Percentiles rank a stretch among this genome's conserved stretches.
phyloP scores from a whole-genome alignment of 2,888 invertebrate genomes.

The Marronus borbonicus region DNA sequence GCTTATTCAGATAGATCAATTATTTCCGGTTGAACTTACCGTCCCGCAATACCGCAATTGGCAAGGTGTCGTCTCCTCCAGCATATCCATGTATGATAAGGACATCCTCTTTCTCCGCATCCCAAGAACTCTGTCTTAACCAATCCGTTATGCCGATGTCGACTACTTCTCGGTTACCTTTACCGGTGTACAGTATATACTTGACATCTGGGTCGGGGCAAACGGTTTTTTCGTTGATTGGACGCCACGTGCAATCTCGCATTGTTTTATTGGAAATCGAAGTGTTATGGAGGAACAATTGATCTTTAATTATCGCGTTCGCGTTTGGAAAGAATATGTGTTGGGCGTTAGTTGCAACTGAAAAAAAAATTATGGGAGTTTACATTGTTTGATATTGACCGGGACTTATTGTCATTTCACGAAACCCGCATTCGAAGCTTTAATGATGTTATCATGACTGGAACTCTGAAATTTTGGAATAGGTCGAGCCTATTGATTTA shows the following conservation, averaged over 20 bases:
- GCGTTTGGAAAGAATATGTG: constrained; percentile 45
- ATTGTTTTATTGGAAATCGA: constrained; percentile 75
- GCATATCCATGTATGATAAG: constrained; percentile 85
- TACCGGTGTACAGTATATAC: constrained; percentile 78
- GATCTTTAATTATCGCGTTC: constrained; percentile 72
- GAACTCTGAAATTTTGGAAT: no score
- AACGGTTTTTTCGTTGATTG: constrained; percentile 76
- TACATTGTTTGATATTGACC: no score
- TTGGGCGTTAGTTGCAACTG: constrained; percentile 36
- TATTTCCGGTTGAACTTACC: constrained; percentile 69
- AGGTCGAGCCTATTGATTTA: no score
- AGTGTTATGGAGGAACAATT: constrained; percentile 76
- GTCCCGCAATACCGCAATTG: constrained; percentile 82
- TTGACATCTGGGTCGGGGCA: constrained; percentile 83
- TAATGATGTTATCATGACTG: no score
- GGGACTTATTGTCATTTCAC: no score
- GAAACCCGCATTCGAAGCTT: no score
- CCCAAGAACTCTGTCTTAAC: constrained; percentile 81
- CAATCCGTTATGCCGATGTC: constrained; percentile 79
- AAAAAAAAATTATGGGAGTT: constrained; percentile 13
- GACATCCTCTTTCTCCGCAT: constrained; percentile 79
- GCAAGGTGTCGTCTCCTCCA: constrained; percentile 82
- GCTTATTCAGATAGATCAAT: background rate
- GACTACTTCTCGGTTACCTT: constrained; percentile 71
- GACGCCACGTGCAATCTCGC: constrained; percentile 81